phyloP scores from a whole-genome alignment of 1,140 invertebrate genomes.

The Tetraneura akinire region DNA sequence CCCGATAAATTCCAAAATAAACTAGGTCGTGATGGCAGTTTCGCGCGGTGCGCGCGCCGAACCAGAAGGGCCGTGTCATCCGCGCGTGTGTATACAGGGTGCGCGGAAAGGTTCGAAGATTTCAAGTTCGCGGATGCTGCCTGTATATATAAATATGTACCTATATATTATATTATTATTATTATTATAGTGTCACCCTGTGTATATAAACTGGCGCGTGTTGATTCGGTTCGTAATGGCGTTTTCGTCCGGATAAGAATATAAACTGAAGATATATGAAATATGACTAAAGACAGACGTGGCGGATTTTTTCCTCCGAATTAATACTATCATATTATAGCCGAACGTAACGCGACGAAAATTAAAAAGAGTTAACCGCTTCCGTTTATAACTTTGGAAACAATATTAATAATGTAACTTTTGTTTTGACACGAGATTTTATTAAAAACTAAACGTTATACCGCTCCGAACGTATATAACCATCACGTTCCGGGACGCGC shows the following conservation, averaged over 20 bases:
- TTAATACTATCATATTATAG: neutral
- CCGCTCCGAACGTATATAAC: neutral
- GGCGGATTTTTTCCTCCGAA: neutral
- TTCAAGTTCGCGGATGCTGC: too few species aligned
- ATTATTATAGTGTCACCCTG: too few species aligned
- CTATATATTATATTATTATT: too few species aligned
- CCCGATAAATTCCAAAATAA: constrained; percentile 33
- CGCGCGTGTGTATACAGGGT: too few species aligned
- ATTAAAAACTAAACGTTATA: constrained; percentile 13
- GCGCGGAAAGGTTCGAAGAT: too few species aligned
- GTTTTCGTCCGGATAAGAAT: too few species aligned
- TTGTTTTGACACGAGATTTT: constrained; percentile 16
- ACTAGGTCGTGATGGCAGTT: neutral
- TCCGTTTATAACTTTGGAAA: constrained; percentile 23
- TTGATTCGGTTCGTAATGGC: too few species aligned
- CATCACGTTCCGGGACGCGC: too few species aligned
- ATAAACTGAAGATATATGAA: too few species aligned
- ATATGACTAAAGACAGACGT: too few species aligned
- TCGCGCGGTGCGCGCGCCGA: neutral
- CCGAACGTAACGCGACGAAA: constrained; percentile 7
- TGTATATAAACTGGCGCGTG: too few species aligned
- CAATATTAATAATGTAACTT: constrained; percentile 36
- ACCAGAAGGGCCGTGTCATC: neutral
- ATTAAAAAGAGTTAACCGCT: constrained; percentile 19
- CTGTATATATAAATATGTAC: too few species aligned